phyloP scores from a whole-genome alignment of 2,888 invertebrate species.

The Eucera pruinosa region DNA sequence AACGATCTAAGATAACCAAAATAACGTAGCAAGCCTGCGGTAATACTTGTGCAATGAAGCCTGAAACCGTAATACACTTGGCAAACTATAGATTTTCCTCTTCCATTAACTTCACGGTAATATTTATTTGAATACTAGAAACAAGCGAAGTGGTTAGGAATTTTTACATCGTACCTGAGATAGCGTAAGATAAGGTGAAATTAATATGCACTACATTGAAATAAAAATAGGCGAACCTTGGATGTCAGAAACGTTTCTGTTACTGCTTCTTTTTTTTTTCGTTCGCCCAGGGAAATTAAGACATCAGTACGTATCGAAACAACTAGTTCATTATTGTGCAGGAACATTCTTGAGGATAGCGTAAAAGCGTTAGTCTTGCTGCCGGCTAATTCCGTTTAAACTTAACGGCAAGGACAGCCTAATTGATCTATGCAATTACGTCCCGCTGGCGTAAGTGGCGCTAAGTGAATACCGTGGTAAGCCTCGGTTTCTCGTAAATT shows the following conservation, averaged over 20 bases:
- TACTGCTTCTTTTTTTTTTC: not conserved
- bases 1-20: slow-evolving; percentile 29
- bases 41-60: not conserved
- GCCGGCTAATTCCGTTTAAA: slow-evolving; percentile 42
- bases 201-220: not conserved
- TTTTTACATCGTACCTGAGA: too few species aligned
- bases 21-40: not conserved
- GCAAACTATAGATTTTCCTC: not conserved
- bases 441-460: slow-evolving; percentile 27
- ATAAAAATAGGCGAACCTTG: not conserved
- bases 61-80: too few species aligned
- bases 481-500: slow-evolving; percentile 39
- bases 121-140: not conserved
- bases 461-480: slow-evolving; percentile 52
- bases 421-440: slow-evolving; percentile 60
- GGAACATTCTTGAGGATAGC: slow-evolving; percentile 25
- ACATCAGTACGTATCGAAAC: slow-evolving; percentile 17
- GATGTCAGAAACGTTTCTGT: not conserved
- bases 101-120: too few species aligned
- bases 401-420: slow-evolving; percentile 57
- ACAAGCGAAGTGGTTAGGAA: too few species aligned
- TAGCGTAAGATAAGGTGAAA: not conserved
- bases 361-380: slow-evolving; percentile 41
- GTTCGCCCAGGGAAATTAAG: slow-evolving; percentile 7
- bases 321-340: slow-evolving; percentile 21